A percentile compares a stretch with the other conserved stretches of the same genome.
Evolutionary conservation across 1,140 invertebrate genomes (phyloP).

Genomic region (Drosophila orosa): DNA sequence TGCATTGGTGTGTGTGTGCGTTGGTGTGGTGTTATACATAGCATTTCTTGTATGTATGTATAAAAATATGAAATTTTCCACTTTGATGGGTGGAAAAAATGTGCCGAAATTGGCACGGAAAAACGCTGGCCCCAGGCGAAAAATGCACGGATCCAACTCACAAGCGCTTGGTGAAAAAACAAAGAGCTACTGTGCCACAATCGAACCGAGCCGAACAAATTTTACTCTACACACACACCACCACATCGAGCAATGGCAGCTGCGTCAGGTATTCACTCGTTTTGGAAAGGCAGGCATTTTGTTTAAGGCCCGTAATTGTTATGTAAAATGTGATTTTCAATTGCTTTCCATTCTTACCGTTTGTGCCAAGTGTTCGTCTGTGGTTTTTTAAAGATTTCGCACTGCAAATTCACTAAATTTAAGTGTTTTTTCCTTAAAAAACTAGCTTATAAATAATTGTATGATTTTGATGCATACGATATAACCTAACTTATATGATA

Average conservation of each 20-base stretch:
- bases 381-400: conserved; percentile 84
- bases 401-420: conserved; percentile 85
- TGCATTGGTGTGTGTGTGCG: conserved; percentile 48
- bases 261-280: conserved; percentile 65
- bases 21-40: conserved; percentile 82
- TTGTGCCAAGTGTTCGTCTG: conserved; percentile 84
- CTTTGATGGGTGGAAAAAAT: conserved; percentile 43
- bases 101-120: conserved; percentile 27
- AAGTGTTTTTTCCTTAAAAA: conserved; percentile 84
- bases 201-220: conserved; percentile 18
- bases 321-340: conserved; percentile 72
- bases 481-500: conserved; percentile 85
- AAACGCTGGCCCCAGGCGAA: conserved; percentile 7
- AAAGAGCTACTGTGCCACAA: conserved; percentile 17
- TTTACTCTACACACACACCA: conserved; percentile 50
- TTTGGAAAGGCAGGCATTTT: conserved; percentile 71
- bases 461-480: conserved; percentile 84
- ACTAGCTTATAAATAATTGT: conserved; percentile 85
- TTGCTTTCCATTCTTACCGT: conserved; percentile 75
- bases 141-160: conserved; percentile 14
- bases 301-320: conserved; percentile 69
- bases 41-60: conserved; percentile 83
- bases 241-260: conserved; percentile 62
- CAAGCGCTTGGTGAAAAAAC: conserved; percentile 5
- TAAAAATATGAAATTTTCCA: conserved; percentile 82